Evolutionary conservation across 1,140 invertebrate species (phyloP).

Genomic region (Caenorhabditis tropicalis): DNA sequence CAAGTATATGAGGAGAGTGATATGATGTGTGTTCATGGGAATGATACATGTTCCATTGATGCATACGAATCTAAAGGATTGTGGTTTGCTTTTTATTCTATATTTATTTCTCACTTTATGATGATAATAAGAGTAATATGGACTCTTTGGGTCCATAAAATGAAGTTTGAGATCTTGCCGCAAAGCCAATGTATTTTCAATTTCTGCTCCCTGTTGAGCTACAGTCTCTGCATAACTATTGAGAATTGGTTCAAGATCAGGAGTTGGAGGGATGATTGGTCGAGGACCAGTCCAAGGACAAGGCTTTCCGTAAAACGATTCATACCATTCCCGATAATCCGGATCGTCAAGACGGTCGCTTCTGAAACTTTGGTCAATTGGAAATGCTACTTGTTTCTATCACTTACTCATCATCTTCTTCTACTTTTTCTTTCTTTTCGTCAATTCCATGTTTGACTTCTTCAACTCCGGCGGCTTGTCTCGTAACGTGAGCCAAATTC

Average conservation of each 20-base stretch:
- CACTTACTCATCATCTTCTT: conserved; percentile 12
- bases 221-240: conserved; percentile 46
- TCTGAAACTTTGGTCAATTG: neutral
- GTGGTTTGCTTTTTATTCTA: too few species aligned
- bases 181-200: conserved; percentile 5
- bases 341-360: conserved; percentile 18
- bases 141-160: conserved; percentile 51
- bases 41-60: conserved; percentile 11
- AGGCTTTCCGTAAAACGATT: conserved; percentile 42
- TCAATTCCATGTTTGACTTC: neutral
- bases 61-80: neutral
- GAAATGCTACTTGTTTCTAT: neutral
- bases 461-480: conserved; percentile 6
- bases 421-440: neutral
- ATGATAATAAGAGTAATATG: conserved; percentile 49
- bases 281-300: neutral
- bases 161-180: conserved; percentile 48
- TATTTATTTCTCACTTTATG: conserved; percentile 46
- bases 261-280: conserved; percentile 50
- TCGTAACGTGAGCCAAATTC: conserved; percentile 25
- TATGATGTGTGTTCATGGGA: neutral
- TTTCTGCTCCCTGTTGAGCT: conserved; percentile 23
- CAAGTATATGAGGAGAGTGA: neutral
- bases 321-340: conserved; percentile 51
- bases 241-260: conserved; percentile 47